Conservation (phyloP, 1,140 invertebrate species). For the Brachionus paranguensis region DNA sequence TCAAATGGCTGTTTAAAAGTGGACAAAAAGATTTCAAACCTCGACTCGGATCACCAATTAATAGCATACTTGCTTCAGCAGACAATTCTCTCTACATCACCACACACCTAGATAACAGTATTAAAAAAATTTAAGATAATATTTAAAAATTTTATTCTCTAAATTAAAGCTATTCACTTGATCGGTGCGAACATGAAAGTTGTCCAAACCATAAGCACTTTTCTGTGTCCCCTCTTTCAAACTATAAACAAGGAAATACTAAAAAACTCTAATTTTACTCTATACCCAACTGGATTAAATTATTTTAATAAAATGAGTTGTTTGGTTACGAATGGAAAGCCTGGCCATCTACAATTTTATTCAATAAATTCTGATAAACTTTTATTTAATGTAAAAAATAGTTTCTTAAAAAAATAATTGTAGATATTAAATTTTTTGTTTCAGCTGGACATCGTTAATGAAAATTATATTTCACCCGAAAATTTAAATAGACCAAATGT, state of each 20-base stretch:
- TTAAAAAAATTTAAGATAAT: slow-evolving; percentile 43
- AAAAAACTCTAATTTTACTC: not conserved
- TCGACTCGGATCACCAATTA: slow-evolving; percentile 66
- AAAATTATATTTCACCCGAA: slow-evolving; percentile 64
- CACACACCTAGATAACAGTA: slow-evolving; percentile 69
- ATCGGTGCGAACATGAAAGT: slow-evolving; percentile 48
- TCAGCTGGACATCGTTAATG: slow-evolving; percentile 68
- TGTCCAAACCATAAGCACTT: slow-evolving; percentile 63
- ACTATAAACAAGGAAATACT: not conserved
- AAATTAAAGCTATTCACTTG: slow-evolving; percentile 62
- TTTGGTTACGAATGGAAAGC: slow-evolving; percentile 62
- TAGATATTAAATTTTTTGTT: slow-evolving; percentile 41
- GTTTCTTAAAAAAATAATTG: not conserved
- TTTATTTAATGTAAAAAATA: slow-evolving; percentile 66
- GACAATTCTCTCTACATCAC: slow-evolving; percentile 65
- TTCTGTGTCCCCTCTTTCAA: slow-evolving; percentile 11
- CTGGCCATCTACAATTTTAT: slow-evolving; percentile 75
- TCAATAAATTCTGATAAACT: slow-evolving; percentile 63
- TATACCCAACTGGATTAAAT: not conserved
- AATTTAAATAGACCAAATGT: slow-evolving; percentile 44
- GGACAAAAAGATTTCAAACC: slow-evolving; percentile 64
- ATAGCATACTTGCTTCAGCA: slow-evolving; percentile 63
- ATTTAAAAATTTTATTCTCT: slow-evolving; percentile 32
- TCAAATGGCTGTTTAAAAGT: slow-evolving; percentile 65
- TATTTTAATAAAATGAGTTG: slow-evolving; percentile 30